Conservation (phyloP, 1,140 invertebrate genomes). For the Dolichoris vasculosae region DNA sequence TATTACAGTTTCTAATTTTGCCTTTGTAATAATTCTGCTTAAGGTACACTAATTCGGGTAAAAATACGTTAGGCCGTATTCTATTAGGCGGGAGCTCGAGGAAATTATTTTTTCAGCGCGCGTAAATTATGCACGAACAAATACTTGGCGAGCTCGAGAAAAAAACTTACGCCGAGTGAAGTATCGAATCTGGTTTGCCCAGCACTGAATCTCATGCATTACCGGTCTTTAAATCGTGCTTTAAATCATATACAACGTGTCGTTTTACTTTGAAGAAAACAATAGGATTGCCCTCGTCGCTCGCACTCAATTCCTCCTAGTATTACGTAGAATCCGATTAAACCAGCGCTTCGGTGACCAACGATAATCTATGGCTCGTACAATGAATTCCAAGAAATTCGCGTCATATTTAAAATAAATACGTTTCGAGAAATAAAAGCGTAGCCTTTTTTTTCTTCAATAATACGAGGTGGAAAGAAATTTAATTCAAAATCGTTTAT, state of each 20-base stretch:
- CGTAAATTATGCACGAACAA: background rate
- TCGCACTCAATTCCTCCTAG: conserved; percentile 37
- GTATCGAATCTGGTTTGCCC: background rate
- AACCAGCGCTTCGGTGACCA: background rate
- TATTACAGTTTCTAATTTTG: conserved; percentile 1
- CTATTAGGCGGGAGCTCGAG: background rate
- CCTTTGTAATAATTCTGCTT: background rate
- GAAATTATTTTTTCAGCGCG: background rate
- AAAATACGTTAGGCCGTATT: background rate
- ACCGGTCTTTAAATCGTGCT: conserved; percentile 24
- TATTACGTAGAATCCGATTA: conserved; percentile 39
- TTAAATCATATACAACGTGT: conserved; percentile 42
- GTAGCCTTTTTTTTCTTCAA: too few relatives aligned
- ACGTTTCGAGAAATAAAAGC: too few relatives aligned
- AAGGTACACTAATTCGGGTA: background rate
- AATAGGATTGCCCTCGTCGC: conserved; percentile 26
- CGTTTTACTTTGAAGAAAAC: conserved; percentile 35
- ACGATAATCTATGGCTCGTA: background rate
- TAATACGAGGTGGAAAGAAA: too few relatives aligned
- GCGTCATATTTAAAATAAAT: too few relatives aligned
- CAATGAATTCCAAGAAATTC: background rate
- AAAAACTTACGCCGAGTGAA: background rate
- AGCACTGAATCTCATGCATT: conserved; percentile 6
- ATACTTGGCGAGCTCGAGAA: background rate
- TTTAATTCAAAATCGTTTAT: too few relatives aligned